Conservation (phyloP, 2,113 vertebrate species). For the Hystrix cristata region DNA sequence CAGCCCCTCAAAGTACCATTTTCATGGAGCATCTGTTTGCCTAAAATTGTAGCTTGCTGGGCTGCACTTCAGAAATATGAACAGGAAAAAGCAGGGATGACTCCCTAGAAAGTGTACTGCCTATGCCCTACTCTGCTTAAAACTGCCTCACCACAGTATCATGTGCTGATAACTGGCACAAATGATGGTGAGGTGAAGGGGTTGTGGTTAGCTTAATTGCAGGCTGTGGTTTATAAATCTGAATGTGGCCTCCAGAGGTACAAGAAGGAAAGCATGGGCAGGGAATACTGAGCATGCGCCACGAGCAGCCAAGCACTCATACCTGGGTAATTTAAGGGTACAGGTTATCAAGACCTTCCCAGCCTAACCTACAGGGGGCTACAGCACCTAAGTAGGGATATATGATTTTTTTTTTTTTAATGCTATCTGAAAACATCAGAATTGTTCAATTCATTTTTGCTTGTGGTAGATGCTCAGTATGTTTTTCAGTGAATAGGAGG, state of each 20-base stretch:
- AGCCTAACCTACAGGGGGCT: not conserved
- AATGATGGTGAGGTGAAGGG: not conserved
- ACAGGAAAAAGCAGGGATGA: not conserved
- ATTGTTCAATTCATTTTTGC: not conserved
- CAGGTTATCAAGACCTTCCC: not conserved
- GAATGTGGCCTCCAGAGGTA: not conserved
- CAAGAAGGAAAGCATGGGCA: rapidly evolving
- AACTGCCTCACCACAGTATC: not conserved
- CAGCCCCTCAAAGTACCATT: not conserved
- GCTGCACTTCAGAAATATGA: not conserved
- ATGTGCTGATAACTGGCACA: not conserved
- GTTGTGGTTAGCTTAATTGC: not conserved
- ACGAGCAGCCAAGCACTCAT: not conserved
- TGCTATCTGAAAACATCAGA: not conserved
- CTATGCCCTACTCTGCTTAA: not conserved
- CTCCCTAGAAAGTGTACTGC: not conserved
- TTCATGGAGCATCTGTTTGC: not conserved
- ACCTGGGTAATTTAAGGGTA: not conserved
- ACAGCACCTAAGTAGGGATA: not conserved
- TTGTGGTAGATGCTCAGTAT: not conserved
- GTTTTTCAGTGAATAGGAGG: not conserved
- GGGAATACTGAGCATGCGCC: rapidly evolving
- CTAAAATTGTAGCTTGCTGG: not conserved
- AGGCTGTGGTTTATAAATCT: not conserved
- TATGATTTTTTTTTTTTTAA: not conserved